These are phyloP conservation scores for Galendromus occidentalis DNA, from an alignment of 1,140 invertebrate genomes.

Conservation along the genomic window DNA sequence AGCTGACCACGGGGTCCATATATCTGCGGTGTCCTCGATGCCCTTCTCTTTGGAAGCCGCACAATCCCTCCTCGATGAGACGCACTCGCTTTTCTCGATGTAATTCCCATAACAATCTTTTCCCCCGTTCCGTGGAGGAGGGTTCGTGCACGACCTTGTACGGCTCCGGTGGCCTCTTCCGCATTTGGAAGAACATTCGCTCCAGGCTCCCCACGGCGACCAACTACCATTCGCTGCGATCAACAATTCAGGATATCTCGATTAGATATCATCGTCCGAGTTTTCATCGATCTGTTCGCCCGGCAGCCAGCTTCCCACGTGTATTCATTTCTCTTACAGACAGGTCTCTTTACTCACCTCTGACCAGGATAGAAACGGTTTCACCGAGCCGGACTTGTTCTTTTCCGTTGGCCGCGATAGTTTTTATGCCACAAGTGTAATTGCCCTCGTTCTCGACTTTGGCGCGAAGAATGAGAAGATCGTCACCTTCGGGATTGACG, in stretches of 20 bases:
- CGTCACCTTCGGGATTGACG: not conserved
- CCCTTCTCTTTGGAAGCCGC: not conserved
- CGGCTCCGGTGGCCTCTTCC: not conserved
- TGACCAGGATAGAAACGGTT: not conserved
- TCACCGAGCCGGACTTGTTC: not conserved
- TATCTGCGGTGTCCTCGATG: not conserved
- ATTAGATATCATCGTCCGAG: not conserved
- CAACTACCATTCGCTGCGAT: not conserved
- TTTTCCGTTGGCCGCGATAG: not conserved
- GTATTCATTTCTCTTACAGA: not conserved
- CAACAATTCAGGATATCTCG: not conserved
- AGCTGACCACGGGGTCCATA: not conserved
- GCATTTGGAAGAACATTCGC: not conserved
- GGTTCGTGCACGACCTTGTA: not conserved
- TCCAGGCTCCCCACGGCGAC: slow-evolving; percentile 7
- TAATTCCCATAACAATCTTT: not conserved
- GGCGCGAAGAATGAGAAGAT: not conserved
- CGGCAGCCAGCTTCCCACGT: not conserved
- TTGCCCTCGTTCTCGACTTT: not conserved
- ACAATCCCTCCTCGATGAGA: not conserved
- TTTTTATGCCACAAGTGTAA: not conserved
- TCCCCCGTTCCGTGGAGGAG: not conserved
- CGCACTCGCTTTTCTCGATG: not conserved
- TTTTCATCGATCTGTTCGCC: not conserved
- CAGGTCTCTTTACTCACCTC: not conserved